Conservation (phyloP, 2,797 vertebrate species). For the Liasis olivaceus region DNA sequence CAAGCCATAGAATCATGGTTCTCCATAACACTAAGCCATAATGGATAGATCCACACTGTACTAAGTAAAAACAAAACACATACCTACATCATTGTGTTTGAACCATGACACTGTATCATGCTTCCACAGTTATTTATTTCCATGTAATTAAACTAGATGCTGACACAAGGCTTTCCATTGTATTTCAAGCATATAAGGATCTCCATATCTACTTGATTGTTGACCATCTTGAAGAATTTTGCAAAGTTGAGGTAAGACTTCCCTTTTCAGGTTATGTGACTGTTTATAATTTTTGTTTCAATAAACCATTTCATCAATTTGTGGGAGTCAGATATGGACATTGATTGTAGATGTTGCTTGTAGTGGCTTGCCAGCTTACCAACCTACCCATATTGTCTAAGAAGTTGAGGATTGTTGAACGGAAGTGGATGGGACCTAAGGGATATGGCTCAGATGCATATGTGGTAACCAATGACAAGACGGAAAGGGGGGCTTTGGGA, state of each 20-base stretch:
- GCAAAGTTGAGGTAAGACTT: not conserved
- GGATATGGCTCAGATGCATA: too few species aligned
- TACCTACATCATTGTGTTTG: not conserved
- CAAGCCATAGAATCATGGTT: not conserved
- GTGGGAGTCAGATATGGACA: not conserved
- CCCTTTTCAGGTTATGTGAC: not conserved
- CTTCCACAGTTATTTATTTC: not conserved
- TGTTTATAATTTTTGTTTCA: not conserved
- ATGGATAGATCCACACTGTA: not conserved
- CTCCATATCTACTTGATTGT: not conserved
- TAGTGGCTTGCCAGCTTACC: too few species aligned
- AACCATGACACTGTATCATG: not conserved
- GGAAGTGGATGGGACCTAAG: too few species aligned
- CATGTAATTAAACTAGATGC: not conserved
- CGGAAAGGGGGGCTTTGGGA: too few species aligned
- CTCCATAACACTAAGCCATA: not conserved
- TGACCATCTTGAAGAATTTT: not conserved
- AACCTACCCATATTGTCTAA: too few species aligned
- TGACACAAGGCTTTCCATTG: not conserved
- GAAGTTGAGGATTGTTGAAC: too few species aligned
- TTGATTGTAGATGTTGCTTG: not conserved
- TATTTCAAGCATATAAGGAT: not conserved
- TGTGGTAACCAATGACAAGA: too few species aligned
- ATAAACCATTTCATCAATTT: not conserved
- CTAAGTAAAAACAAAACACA: not conserved